Conservation (phyloP, 2,888 invertebrate species). For the Acleris literana region DNA sequence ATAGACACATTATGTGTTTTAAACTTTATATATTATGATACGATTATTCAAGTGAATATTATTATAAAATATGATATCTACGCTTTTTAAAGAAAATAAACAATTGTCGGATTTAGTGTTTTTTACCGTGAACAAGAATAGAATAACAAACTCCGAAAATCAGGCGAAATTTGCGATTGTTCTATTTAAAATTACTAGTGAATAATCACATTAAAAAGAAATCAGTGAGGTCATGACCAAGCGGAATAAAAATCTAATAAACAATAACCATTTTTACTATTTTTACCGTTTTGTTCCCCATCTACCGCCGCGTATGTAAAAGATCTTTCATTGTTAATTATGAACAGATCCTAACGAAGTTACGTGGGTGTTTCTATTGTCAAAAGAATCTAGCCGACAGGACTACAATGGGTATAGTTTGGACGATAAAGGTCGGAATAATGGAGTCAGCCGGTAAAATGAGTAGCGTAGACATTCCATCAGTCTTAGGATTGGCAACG, state of each 20-base stretch:
- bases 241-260: slow-evolving; percentile 9
- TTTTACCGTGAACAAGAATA: no score
- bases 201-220: no score
- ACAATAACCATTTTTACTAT: slow-evolving; percentile 10
- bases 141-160: no score
- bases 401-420: slow-evolving; percentile 33
- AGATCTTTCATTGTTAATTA: slow-evolving; percentile 31
- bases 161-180: no score
- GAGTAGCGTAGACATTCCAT: no score
- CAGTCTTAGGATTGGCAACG: neutral
- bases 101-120: no score
- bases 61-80: no score
- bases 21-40: no score
- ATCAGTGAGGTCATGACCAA: slow-evolving; percentile 7
- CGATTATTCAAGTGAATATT: no score
- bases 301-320: slow-evolving; percentile 15
- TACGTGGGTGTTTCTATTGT: slow-evolving; percentile 48
- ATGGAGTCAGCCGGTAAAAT: neutral
- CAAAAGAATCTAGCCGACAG: slow-evolving; percentile 46
- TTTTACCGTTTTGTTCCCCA: slow-evolving; percentile 31
- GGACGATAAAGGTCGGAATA: neutral
- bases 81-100: no score
- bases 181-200: no score
- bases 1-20: no score
- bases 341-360: slow-evolving; percentile 35